phyloP scores from a whole-genome alignment of 2,888 invertebrate genomes.

The Drosophila demipolita region DNA sequence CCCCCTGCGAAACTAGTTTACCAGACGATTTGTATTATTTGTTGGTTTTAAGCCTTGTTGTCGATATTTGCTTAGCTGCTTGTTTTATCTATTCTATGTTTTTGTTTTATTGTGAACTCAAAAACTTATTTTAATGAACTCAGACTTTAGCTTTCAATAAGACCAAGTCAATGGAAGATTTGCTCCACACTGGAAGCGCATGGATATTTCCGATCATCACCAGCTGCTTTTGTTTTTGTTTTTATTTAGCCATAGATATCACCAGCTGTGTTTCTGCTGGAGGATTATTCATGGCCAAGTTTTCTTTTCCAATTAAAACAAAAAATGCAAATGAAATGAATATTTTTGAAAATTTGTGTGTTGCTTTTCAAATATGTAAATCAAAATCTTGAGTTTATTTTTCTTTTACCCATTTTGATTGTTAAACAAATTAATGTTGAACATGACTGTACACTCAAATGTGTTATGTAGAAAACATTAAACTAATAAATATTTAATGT shows the following conservation, averaged over 20 bases:
- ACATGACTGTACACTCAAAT: neutral
- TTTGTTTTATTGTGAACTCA: neutral
- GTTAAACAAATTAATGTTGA: neutral
- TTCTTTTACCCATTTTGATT: neutral
- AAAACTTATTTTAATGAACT: neutral
- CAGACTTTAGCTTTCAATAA: conserved; percentile 3
- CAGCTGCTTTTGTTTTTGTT: conserved; percentile 18
- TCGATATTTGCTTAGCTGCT: conserved; percentile 54
- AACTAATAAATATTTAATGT: neutral
- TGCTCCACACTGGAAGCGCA: neutral
- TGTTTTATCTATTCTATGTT: neutral
- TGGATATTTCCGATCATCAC: neutral
- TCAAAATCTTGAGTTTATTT: neutral
- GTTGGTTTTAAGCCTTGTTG: neutral
- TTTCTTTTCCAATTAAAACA: neutral
- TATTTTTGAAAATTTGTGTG: neutral
- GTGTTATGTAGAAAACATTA: neutral
- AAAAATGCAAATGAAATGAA: neutral
- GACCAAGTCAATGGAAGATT: conserved; percentile 12
- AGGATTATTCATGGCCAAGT: neutral
- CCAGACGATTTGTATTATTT: conserved; percentile 3
- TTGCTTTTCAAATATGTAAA: neutral
- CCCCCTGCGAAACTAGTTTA: conserved; percentile 62
- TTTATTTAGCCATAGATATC: conserved; percentile 6
- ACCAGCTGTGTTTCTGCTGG: conserved; percentile 3